Evolutionary conservation across 2,888 invertebrate genomes (phyloP).

Genomic region (Priocnemis perturbator): DNA sequence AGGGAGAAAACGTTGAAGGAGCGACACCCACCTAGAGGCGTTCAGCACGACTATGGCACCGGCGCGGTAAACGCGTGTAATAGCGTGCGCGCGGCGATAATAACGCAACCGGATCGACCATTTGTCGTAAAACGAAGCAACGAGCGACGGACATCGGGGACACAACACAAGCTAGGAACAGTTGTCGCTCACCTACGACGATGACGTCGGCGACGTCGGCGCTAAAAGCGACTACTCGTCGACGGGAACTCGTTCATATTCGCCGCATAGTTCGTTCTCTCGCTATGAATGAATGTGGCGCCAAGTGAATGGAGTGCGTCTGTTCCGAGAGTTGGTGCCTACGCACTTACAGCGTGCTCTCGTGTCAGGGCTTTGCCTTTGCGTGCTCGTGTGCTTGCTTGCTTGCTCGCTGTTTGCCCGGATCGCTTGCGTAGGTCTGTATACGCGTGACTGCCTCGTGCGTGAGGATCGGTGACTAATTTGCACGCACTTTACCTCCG

Average conservation of each 20-base stretch:
- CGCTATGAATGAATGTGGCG: conserved; percentile 74
- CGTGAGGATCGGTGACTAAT: conserved; percentile 63
- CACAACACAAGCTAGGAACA: neutral
- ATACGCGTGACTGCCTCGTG: conserved; percentile 13
- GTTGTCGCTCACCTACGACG: conserved; percentile 13
- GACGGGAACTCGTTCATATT: neutral
- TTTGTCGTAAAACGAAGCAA: conserved; percentile 8
- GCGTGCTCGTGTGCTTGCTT: conserved; percentile 28
- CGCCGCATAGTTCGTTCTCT: conserved; percentile 17
- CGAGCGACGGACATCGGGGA: neutral
- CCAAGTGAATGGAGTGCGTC: conserved; percentile 75
- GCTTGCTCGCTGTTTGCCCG: neutral
- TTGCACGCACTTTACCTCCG: conserved; percentile 51
- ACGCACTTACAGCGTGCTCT: conserved; percentile 42
- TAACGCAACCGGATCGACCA: conserved; percentile 33
- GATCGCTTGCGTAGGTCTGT: conserved; percentile 24
- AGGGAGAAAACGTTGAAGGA: neutral
- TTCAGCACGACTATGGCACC: conserved; percentile 43
- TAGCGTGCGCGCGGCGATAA: conserved; percentile 25
- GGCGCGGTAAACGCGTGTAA: conserved; percentile 32
- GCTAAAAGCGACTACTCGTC: conserved; percentile 12
- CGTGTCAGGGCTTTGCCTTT: conserved; percentile 5
- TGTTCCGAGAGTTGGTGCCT: conserved; percentile 55
- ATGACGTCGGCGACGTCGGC: conserved; percentile 18
- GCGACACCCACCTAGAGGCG: conserved; percentile 39